A percentile compares a stretch with the other conserved stretches of the same genome.
These are phyloP conservation scores for Stegana nigrithorax DNA, from an alignment of 2,888 invertebrate genomes.

Conservation along the genomic window DNA sequence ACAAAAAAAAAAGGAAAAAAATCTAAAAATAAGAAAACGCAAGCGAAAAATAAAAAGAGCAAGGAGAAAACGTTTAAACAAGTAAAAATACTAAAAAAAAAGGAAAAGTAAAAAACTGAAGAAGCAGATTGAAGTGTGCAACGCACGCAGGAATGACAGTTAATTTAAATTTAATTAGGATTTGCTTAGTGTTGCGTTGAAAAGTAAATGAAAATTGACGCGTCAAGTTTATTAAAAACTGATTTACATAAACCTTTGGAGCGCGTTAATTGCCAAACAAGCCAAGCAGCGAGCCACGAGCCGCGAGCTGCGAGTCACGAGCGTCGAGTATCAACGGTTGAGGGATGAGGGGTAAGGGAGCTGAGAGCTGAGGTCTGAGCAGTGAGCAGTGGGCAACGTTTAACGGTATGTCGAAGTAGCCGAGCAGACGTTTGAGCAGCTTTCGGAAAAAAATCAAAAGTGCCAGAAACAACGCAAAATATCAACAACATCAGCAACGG, in stretches of 20 bases:
- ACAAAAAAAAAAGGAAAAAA: too few relatives aligned
- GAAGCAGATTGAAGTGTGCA: too few relatives aligned
- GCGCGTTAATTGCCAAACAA: slow-evolving; percentile 23
- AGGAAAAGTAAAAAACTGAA: too few relatives aligned
- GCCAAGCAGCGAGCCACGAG: slow-evolving; percentile 30
- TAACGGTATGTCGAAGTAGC: too few relatives aligned
- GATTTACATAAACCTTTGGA: slow-evolving; percentile 48
- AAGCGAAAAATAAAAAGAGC: too few relatives aligned
- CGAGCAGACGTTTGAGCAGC: neutral
- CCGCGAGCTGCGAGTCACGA: slow-evolving; percentile 14
- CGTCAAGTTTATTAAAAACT: slow-evolving; percentile 57
- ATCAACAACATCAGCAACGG: neutral
- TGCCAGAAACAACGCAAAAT: neutral
- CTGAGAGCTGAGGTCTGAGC: too few relatives aligned
- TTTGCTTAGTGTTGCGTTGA: slow-evolving; percentile 40
- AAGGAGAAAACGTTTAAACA: too few relatives aligned
- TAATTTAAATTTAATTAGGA: slow-evolving; percentile 60
- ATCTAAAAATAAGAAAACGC: too few relatives aligned
- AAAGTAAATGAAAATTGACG: slow-evolving; percentile 56
- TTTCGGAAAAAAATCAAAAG: neutral
- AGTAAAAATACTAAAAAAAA: too few relatives aligned
- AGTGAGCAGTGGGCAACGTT: too few relatives aligned
- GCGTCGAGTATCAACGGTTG: neutral
- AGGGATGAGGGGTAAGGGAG: too few relatives aligned
- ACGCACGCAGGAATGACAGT: slow-evolving; percentile 50